Conservation (phyloP, 2,888 invertebrate species). For the Apoda limacodes region DNA sequence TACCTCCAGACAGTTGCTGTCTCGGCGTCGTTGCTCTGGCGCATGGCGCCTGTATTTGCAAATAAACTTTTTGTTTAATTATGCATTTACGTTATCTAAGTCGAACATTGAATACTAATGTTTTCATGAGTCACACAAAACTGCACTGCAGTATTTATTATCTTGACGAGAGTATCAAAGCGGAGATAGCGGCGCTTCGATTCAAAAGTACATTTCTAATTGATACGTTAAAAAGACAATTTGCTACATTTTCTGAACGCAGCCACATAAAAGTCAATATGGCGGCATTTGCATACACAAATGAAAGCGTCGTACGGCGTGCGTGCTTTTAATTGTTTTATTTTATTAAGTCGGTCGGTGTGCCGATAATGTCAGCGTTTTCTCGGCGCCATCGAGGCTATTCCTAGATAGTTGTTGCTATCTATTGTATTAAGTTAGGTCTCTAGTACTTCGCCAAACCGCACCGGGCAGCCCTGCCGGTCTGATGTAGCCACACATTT, state of each 20-base stretch:
- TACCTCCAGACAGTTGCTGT: no score
- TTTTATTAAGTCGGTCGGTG: slow-evolving; percentile 21
- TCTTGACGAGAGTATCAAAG: slow-evolving; percentile 27
- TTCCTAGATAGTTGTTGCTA: no score
- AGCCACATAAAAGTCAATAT: slow-evolving; percentile 28
- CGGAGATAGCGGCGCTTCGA: slow-evolving; percentile 36
- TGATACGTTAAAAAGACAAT: slow-evolving; percentile 53
- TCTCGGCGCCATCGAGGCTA: no score
- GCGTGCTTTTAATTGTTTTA: slow-evolving; percentile 40
- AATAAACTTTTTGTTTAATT: slow-evolving; percentile 28
- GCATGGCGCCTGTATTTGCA: no score
- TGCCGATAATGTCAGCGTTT: no score
- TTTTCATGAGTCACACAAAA: slow-evolving; percentile 42
- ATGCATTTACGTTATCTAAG: slow-evolving; percentile 23
- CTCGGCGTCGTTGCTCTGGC: no score
- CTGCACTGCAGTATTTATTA: slow-evolving; percentile 40
- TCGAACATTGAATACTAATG: slow-evolving; percentile 21
- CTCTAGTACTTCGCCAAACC: no score
- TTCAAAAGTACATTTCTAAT: slow-evolving; percentile 43
- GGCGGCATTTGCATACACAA: slow-evolving; percentile 41
- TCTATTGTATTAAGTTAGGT: no score
- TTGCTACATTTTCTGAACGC: slow-evolving; percentile 35
- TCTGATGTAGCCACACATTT: slow-evolving; percentile 30
- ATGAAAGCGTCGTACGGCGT: slow-evolving; percentile 29
- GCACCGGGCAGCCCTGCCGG: no score